Percentiles rank a stretch among this genome's conserved stretches.
Evolutionary conservation across 2,797 vertebrate species (phyloP).

Genomic region (Picus viridis): DNA sequence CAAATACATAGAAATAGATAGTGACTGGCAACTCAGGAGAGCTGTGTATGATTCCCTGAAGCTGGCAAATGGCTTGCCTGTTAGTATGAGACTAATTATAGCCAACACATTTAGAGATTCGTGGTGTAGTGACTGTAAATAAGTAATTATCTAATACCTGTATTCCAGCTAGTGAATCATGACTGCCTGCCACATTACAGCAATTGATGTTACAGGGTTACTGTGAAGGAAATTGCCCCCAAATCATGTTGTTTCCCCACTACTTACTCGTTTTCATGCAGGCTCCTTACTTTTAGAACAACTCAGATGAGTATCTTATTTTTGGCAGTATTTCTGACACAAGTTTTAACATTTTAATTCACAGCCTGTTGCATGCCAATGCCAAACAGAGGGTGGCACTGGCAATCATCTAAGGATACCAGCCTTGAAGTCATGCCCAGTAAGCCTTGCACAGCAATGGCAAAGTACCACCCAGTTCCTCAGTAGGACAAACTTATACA

Average conservation of each 20-base stretch:
- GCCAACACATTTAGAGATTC: neutral
- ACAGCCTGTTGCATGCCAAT: neutral
- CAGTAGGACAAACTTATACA: neutral
- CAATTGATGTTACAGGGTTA: neutral
- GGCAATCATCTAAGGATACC: neutral
- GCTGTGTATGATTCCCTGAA: neutral
- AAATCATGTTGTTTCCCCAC: no score
- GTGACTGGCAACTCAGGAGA: neutral
- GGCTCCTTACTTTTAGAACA: neutral
- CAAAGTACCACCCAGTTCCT: conserved; percentile 6
- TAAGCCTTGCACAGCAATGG: neutral
- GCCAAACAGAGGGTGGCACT: neutral
- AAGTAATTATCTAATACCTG: neutral
- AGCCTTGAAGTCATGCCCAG: neutral
- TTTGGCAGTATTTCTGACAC: neutral
- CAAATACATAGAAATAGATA: neutral
- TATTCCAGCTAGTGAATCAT: neutral
- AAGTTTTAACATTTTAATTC: neutral
- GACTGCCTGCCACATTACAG: neutral
- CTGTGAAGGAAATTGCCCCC: neutral
- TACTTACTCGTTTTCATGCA: neutral
- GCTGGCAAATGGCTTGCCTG: neutral
- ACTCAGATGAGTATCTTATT: neutral
- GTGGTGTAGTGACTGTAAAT: neutral
- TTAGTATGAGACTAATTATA: neutral